Evolutionary conservation across 2,797 vertebrate genomes (phyloP).

Genomic region (Gouania willdenowi): DNA sequence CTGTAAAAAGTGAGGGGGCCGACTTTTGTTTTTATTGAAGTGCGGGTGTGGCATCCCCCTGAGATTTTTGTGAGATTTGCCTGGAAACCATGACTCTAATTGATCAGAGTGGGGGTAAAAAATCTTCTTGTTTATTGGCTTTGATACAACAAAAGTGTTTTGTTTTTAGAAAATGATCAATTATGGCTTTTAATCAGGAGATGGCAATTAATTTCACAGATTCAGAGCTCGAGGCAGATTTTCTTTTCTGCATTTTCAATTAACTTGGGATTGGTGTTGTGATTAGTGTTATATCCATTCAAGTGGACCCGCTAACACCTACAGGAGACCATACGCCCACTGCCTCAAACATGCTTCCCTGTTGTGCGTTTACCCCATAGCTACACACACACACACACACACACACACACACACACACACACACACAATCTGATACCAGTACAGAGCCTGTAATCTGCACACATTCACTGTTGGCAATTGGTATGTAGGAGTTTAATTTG

Average conservation of each 20-base stretch:
- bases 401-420: too few species aligned
- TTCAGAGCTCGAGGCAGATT: slow-evolving; percentile 49
- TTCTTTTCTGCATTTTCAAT: slow-evolving; percentile 42
- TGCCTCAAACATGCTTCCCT: not conserved
- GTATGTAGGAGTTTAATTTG: not conserved
- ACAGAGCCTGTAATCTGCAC: not conserved
- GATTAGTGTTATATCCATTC: slow-evolving; percentile 45
- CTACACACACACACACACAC: too few species aligned
- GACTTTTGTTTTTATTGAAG: too few species aligned
- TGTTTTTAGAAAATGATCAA: too few species aligned
- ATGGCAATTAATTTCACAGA: slow-evolving; percentile 54
- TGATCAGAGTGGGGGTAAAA: too few species aligned
- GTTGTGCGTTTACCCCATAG: not conserved
- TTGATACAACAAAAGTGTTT: not conserved
- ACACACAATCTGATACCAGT: not conserved
- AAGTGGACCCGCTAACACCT: slow-evolving; percentile 36
- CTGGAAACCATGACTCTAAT: too few species aligned
- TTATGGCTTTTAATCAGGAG: slow-evolving; percentile 39
- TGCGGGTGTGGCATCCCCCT: too few species aligned
- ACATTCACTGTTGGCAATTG: not conserved
- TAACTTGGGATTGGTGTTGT: slow-evolving; percentile 52
- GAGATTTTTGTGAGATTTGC: too few species aligned
- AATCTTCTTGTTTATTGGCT: too few species aligned
- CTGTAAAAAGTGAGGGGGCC: too few species aligned
- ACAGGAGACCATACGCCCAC: slow-evolving; percentile 2